A percentile compares a stretch with the other conserved stretches of the same genome.
Conservation (phyloP, 2,888 invertebrate genomes). For the Harmothoe impar region DNA sequence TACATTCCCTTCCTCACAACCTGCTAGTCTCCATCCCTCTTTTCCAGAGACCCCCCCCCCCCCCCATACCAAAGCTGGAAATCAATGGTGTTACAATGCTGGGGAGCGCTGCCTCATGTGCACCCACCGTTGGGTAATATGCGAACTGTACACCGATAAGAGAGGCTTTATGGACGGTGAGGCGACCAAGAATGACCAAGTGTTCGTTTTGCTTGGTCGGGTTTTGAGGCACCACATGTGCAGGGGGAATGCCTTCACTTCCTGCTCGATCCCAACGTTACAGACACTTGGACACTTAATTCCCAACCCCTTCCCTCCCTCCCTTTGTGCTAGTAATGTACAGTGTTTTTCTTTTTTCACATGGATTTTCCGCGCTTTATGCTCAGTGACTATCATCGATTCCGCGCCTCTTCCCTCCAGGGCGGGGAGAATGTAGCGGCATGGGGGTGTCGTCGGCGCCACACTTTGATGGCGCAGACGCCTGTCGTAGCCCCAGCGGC, state of each 20-base stretch:
- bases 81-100: conserved; percentile 14
- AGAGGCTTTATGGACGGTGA: background rate
- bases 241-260: too few species aligned
- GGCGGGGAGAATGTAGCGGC: background rate
- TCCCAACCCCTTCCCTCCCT: background rate
- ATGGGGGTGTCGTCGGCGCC: background rate
- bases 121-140: background rate
- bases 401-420: background rate
- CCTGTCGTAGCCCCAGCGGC: background rate
- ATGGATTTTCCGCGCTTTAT: background rate
- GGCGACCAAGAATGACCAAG: background rate
- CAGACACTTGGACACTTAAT: background rate
- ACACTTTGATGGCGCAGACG: background rate
- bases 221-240: background rate
- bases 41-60: background rate
- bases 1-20: background rate
- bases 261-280: background rate
- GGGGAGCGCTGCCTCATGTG: background rate
- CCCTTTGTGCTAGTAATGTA: background rate
- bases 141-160: conserved; percentile 36
- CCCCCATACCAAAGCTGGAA: background rate
- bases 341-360: background rate
- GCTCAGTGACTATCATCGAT: conserved; percentile 3
- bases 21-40: background rate
- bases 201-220: background rate